phyloP scores from a whole-genome alignment of 2,113 vertebrate species.

The Pygoscelis antarcticus region DNA sequence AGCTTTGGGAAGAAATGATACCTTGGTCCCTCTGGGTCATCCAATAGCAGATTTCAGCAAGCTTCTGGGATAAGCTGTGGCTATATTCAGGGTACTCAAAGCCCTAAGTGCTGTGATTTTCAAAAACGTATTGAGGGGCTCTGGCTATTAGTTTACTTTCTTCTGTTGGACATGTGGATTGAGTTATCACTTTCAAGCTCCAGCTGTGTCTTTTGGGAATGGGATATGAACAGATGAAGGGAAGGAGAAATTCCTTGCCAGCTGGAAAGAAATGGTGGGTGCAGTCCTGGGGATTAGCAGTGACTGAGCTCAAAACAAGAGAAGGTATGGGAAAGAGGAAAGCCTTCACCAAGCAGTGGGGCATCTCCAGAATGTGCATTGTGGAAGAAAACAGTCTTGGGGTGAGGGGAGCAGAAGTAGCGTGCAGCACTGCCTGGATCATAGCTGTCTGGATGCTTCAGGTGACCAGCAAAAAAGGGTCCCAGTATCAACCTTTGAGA shows the following conservation, averaged over 20 bases:
- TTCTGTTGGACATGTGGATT: background rate
- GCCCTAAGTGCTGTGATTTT: background rate
- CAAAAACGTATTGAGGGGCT: background rate
- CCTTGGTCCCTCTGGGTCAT: background rate
- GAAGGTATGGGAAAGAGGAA: background rate
- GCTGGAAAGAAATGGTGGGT: background rate
- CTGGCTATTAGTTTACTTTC: background rate
- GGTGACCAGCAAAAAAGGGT: background rate
- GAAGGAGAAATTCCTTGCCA: background rate
- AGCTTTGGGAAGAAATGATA: background rate
- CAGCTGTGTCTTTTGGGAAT: background rate
- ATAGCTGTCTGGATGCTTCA: background rate
- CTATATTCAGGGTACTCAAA: background rate
- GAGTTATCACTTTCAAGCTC: background rate
- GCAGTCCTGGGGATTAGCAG: background rate
- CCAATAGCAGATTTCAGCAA: background rate
- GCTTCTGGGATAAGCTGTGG: background rate
- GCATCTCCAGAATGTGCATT: background rate
- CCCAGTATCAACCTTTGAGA: fast-evolving
- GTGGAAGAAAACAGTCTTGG: background rate
- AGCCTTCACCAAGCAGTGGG: background rate
- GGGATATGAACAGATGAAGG: background rate
- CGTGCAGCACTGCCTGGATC: background rate
- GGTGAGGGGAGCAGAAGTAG: background rate
- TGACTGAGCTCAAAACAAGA: background rate